Conservation (phyloP, 2,113 vertebrate species). For the Prinia subflava region DNA sequence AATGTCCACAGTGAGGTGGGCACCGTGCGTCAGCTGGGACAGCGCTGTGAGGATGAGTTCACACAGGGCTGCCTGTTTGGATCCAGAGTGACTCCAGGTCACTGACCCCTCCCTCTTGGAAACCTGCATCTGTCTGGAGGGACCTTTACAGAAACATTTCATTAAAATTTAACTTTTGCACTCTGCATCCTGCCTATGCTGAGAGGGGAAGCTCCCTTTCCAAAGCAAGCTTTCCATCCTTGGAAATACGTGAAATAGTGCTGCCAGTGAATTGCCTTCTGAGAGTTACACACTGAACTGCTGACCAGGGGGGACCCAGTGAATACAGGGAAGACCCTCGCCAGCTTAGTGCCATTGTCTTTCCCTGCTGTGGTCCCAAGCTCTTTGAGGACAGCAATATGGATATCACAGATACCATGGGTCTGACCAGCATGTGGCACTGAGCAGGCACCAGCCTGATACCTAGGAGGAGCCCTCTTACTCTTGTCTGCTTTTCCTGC, state of each 20-base stretch:
- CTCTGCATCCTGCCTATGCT: background rate
- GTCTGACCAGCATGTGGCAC: background rate
- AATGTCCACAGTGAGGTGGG: background rate
- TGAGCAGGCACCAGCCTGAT: background rate
- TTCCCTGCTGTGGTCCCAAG: background rate
- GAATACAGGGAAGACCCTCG: background rate
- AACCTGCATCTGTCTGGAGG: background rate
- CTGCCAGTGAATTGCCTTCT: background rate
- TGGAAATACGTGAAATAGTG: background rate
- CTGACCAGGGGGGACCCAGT: background rate
- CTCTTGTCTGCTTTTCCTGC: background rate
- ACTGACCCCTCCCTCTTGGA: background rate
- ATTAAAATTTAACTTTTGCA: background rate
- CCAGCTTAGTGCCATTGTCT: background rate
- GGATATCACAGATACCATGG: background rate
- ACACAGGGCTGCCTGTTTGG: background rate
- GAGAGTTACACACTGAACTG: background rate
- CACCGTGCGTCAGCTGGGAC: background rate
- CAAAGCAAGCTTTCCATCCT: background rate
- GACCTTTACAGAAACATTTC: background rate
- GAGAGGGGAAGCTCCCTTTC: background rate
- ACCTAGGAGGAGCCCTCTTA: background rate
- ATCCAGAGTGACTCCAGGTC: background rate
- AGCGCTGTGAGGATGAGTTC: background rate
- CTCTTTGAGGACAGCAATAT: background rate